phyloP scores from a whole-genome alignment of 2,797 vertebrate species.

The Chelon auratus region DNA sequence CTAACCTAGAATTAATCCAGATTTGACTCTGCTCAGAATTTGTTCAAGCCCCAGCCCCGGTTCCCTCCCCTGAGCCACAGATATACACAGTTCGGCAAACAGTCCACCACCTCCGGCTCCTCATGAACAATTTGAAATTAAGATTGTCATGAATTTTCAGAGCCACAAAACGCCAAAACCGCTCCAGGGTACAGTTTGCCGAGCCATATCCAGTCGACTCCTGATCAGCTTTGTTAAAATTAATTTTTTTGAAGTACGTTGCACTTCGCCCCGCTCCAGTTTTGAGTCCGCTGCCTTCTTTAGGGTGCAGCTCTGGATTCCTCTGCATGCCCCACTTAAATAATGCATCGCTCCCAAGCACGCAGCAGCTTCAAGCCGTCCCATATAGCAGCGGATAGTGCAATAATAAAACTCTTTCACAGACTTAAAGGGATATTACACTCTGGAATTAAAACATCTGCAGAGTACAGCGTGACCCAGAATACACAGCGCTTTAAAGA shows the following conservation, averaged over 20 bases:
- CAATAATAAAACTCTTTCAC: slow-evolving; percentile 39
- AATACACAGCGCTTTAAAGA: slow-evolving; percentile 17
- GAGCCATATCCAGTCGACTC: slow-evolving; percentile 54
- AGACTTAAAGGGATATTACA: slow-evolving; percentile 71
- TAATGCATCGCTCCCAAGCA: slow-evolving; percentile 62
- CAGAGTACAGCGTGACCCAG: slow-evolving; percentile 40
- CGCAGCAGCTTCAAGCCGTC: slow-evolving; percentile 54
- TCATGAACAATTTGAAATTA: slow-evolving; percentile 19
- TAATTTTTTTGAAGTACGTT: slow-evolving; percentile 13
- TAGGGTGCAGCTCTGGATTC: slow-evolving; percentile 59
- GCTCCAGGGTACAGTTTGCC: slow-evolving; percentile 42
- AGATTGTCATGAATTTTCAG: slow-evolving; percentile 14
- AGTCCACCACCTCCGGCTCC: slow-evolving; percentile 23
- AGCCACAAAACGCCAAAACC: slow-evolving; percentile 34
- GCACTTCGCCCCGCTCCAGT: slow-evolving; percentile 46
- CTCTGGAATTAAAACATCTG: slow-evolving; percentile 38
- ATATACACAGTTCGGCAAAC: slow-evolving; percentile 60
- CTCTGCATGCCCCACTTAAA: slow-evolving; percentile 70
- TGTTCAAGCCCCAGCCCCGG: not conserved
- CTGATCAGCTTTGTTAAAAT: slow-evolving; percentile 15
- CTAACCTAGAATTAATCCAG: not conserved
- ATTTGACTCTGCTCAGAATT: not conserved
- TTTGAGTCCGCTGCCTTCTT: slow-evolving; percentile 51
- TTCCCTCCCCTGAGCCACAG: slow-evolving; percentile 48
- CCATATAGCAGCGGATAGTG: slow-evolving; percentile 60